Conservation (phyloP, 2,797 vertebrate genomes). For the Eulemur coronatus region DNA sequence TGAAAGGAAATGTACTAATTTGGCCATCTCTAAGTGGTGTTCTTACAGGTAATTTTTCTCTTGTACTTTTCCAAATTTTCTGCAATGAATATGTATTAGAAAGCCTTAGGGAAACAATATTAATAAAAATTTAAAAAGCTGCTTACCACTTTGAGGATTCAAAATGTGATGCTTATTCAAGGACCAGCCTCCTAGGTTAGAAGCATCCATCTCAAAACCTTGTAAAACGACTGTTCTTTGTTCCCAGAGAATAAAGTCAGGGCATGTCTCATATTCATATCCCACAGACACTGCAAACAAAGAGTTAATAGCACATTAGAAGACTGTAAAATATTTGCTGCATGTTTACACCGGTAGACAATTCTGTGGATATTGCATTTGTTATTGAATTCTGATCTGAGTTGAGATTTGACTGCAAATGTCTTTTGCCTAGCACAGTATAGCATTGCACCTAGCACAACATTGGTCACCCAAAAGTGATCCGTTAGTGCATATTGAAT, state of each 20-base stretch:
- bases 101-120: constrained; percentile 4
- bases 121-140: constrained; percentile 48
- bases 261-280: constrained; percentile 96
- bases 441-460: neutral
- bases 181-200: constrained; percentile 96
- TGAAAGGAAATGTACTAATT: constrained; percentile 13
- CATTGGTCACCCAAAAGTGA: neutral
- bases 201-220: constrained; percentile 96
- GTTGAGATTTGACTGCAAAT: constrained; percentile 25
- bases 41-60: neutral
- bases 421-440: neutral
- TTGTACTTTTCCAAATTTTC: constrained; percentile 35
- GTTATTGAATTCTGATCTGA: constrained; percentile 24
- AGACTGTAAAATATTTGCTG: constrained; percentile 57
- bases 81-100: neutral
- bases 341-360: constrained; percentile 22
- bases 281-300: constrained; percentile 93
- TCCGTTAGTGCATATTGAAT: neutral
- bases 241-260: constrained; percentile 93
- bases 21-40: neutral
- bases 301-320: constrained; percentile 77
- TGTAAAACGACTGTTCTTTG: constrained; percentile 94
- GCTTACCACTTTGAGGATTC: constrained; percentile 95
- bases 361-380: constrained; percentile 10
- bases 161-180: constrained; percentile 96